Evolutionary conservation across 1,140 invertebrate species (phyloP).

Genomic region (Pachypeltis micranthus): DNA sequence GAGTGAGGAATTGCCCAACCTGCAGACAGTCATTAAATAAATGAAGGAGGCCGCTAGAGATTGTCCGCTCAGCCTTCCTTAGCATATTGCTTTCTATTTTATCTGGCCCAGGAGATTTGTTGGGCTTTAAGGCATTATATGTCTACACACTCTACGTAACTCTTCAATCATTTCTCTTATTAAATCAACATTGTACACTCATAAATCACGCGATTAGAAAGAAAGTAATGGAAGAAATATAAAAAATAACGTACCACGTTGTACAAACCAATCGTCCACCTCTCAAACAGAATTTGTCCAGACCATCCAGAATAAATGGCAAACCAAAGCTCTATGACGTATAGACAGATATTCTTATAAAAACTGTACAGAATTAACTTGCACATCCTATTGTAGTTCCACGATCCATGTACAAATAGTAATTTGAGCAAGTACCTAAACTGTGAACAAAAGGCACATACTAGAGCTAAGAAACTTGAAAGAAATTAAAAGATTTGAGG

Average conservation of each 20-base stretch:
- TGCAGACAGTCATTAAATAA: too few relatives aligned
- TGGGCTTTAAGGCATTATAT: not conserved
- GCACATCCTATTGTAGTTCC: conserved; percentile 94
- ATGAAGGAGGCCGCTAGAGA: too few relatives aligned
- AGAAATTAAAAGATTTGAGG: too few relatives aligned
- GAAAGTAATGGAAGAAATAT: too few relatives aligned
- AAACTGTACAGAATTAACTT: conserved; percentile 98
- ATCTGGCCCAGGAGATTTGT: too few relatives aligned
- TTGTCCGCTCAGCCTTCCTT: too few relatives aligned
- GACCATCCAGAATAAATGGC: conserved; percentile 96
- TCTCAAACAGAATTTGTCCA: conserved; percentile 94
- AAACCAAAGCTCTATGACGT: conserved; percentile 99
- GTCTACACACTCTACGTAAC: not conserved
- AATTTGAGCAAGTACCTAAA: conserved; percentile 83
- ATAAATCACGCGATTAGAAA: too few relatives aligned
- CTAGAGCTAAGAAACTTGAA: too few relatives aligned
- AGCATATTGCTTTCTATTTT: too few relatives aligned
- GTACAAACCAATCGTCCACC: conserved; percentile 96
- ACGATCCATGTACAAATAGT: conserved; percentile 93
- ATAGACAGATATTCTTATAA: conserved; percentile 98
- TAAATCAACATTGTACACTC: not conserved
- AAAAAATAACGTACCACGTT: conserved; percentile 60
- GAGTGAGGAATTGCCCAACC: too few relatives aligned
- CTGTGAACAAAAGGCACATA: conserved; percentile 42
- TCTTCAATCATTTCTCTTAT: not conserved